These are phyloP conservation scores for Eledona agricola DNA, from an alignment of 2,888 invertebrate species.

Conservation along the genomic window DNA sequence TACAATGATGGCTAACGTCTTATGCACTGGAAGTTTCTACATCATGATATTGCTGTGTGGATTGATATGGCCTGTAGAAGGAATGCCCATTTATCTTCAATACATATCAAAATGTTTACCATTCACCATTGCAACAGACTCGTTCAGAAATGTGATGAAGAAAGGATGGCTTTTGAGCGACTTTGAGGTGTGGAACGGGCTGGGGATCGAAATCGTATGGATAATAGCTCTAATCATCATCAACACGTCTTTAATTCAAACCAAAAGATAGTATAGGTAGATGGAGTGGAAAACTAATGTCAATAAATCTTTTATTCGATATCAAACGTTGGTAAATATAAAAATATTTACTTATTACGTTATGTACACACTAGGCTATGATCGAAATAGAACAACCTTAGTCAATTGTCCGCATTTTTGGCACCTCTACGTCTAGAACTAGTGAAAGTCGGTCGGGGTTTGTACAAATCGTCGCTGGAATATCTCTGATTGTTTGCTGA, in stretches of 20 bases:
- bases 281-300: background rate
- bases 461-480: constrained; percentile 75
- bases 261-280: constrained; percentile 12
- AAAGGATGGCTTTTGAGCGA: constrained; percentile 77
- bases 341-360: constrained; percentile 20
- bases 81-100: constrained; percentile 65
- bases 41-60: constrained; percentile 89
- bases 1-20: constrained; percentile 83
- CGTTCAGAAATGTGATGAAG: constrained; percentile 78
- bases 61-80: constrained; percentile 76
- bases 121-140: constrained; percentile 80
- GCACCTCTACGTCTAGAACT: constrained; percentile 63
- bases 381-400: constrained; percentile 27
- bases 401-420: constrained; percentile 39
- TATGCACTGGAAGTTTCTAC: constrained; percentile 88
- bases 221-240: constrained; percentile 50
- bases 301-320: constrained; percentile 16
- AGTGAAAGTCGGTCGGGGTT: constrained; percentile 70
- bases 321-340: constrained; percentile 18
- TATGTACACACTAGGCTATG: constrained; percentile 7
- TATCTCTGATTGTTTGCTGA: constrained; percentile 66
- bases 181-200: constrained; percentile 77
- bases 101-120: constrained; percentile 65
- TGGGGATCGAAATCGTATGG: constrained; percentile 74
- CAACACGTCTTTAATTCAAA: constrained; percentile 49